phyloP scores from a whole-genome alignment of 1,140 invertebrate genomes.

The Eurosta solidaginis region DNA sequence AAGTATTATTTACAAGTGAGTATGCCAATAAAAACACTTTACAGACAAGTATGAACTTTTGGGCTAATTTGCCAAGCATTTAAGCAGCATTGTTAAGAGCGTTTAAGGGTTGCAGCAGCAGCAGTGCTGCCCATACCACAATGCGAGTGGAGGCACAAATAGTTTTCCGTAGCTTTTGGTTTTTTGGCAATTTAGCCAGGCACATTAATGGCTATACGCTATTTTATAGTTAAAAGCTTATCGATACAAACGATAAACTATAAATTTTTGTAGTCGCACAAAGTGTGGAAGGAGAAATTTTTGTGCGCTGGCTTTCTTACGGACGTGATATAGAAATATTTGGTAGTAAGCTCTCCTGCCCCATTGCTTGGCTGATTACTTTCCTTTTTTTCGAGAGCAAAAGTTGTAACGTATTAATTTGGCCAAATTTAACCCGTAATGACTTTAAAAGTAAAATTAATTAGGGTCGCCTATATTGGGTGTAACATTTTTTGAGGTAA shows the following conservation, averaged over 20 bases:
- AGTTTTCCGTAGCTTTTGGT: background rate
- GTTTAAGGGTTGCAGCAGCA: background rate
- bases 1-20: background rate
- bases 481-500: background rate
- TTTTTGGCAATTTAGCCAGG: conserved; percentile 8
- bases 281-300: background rate
- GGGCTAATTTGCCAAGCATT: conserved; percentile 16
- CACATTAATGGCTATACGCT: background rate
- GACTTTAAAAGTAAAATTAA: conserved; percentile 61
- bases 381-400: background rate
- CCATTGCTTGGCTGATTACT: background rate
- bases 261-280: conserved; percentile 45
- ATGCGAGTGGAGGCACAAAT: background rate
- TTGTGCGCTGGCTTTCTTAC: background rate
- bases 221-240: conserved; percentile 41
- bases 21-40: background rate
- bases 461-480: conserved; percentile 45
- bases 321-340: background rate
- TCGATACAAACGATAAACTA: conserved; percentile 59
- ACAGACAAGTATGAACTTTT: background rate
- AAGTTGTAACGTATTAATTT: conserved; percentile 59
- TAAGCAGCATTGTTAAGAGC: background rate
- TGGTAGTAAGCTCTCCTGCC: background rate
- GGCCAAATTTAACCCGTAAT: conserved; percentile 60
- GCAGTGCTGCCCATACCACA: background rate